Percentiles rank a stretch among this genome's conserved stretches.
These are phyloP conservation scores for Myotis pilosus DNA, from an alignment of 2,797 vertebrate species.

Conservation along the genomic window DNA sequence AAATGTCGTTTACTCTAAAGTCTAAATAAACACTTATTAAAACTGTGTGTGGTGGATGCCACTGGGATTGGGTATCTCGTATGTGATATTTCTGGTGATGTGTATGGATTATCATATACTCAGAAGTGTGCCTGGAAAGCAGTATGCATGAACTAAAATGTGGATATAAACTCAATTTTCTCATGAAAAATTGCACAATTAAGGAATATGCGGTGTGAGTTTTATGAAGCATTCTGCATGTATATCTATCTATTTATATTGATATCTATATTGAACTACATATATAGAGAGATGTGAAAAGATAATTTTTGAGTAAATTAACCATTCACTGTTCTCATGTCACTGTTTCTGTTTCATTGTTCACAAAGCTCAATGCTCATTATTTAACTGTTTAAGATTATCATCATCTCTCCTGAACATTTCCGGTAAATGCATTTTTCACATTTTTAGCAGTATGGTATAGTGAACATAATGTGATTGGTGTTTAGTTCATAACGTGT, in stretches of 20 bases:
- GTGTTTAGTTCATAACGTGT: not conserved
- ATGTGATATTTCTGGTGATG: not conserved
- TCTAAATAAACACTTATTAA: not conserved
- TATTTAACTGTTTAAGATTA: not conserved
- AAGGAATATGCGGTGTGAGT: fast-evolving
- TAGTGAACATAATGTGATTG: not conserved
- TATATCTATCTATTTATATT: not conserved
- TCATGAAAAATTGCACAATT: not conserved
- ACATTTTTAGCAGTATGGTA: not conserved
- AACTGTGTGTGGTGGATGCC: not conserved
- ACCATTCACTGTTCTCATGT: not conserved
- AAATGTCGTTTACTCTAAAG: not conserved
- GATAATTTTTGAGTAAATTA: not conserved
- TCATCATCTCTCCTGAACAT: no score
- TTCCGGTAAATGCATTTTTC: not conserved
- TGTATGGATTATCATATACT: not conserved
- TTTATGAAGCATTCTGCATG: not conserved
- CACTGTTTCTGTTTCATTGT: not conserved
- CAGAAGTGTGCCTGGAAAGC: not conserved
- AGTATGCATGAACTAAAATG: not conserved
- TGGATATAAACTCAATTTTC: not conserved
- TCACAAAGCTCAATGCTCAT: not conserved
- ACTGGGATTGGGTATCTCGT: not conserved
- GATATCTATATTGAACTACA: not conserved
- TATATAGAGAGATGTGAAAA: not conserved